phyloP scores from a whole-genome alignment of 2,888 invertebrate genomes.

The Drosophila phalerata region DNA sequence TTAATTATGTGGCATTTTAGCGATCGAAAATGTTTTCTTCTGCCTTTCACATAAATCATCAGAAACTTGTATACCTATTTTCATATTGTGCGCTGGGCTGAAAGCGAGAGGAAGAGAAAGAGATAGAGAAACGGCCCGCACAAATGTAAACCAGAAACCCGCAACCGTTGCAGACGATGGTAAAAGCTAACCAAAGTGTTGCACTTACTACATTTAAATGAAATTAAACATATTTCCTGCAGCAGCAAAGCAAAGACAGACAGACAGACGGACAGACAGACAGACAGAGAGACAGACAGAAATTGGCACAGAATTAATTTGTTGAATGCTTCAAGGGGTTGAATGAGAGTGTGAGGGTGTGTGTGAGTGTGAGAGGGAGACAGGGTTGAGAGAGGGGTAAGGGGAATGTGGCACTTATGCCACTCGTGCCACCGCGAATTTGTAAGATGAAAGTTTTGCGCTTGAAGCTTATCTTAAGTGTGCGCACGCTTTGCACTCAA shows the following conservation, averaged over 20 bases:
- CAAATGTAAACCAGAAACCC: slow-evolving; percentile 35
- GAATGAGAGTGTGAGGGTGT: background rate
- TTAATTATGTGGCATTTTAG: too few relatives aligned
- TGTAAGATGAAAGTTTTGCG: slow-evolving; percentile 79
- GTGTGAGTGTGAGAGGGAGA: background rate
- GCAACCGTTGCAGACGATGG: slow-evolving; percentile 14
- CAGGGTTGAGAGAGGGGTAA: background rate
- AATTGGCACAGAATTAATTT: slow-evolving; percentile 71
- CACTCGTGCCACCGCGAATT: slow-evolving; percentile 50
- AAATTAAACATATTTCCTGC: slow-evolving; percentile 79
- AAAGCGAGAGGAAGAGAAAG: background rate
- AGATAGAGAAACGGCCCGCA: slow-evolving; percentile 9
- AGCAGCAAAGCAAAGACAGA: slow-evolving; percentile 54
- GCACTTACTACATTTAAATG: slow-evolving; percentile 78
- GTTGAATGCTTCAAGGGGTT: slow-evolving; percentile 66
- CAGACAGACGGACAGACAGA: slow-evolving; percentile 9
- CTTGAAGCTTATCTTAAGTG: slow-evolving; percentile 78
- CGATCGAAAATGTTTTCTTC: too few relatives aligned
- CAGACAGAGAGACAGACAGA: slow-evolving; percentile 26
- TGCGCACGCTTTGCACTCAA: slow-evolving; percentile 78
- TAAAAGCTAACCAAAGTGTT: slow-evolving; percentile 76
- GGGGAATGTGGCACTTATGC: background rate
- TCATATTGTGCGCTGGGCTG: too few relatives aligned
- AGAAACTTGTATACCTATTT: too few relatives aligned
- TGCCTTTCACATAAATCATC: too few relatives aligned